Base-by-base conservation (phyloP, 2,113 vertebrate species). In the Drymodes brunneopygia region DNA sequence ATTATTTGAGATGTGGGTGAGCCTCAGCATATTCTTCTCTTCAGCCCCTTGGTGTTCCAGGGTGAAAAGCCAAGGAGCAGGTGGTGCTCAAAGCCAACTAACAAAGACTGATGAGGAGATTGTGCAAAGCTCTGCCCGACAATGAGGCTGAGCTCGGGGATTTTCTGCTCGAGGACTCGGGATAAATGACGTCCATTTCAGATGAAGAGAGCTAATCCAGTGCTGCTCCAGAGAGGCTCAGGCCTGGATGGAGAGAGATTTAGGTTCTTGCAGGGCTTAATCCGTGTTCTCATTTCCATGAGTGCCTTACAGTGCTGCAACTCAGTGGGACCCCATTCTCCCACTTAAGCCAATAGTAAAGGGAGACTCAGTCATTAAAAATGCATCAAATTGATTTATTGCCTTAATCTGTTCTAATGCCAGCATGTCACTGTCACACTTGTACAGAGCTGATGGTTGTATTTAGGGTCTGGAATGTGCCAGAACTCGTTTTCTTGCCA, bases 221-320 rank as follows among this genome's bases (percentile, higher is more conserved):
- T 72, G 81, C 40, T 95, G 88, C 80, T 96, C 71, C 10, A 3
- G 73, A 90, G 90, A 58, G 40, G 44, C 78, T 94, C 82, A 16
- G 0, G 85, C 35, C 56, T 90, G 73, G 44, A 56, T 87, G 94
- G 87, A 62, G 81, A 19, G 81, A 94, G 95, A 88, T 96, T 94
- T 92, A 57, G 69, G 56, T 91, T 84, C 91, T 96, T 90, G 70
- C 81, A 72, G 88, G 66, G 85, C 25, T 95, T 92, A 87, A 79
- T 91, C 57, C 84, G 91, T 91, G 70, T 84, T 87, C 93, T 92
- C 78, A 89, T 96, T 94, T 89, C 64, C 78, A 25, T 71, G 73
- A 88, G 73, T 48, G 24, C 77, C 70, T 86, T 56, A 38, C 33
- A 33, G 44, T 4, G 1, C 29, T 56, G n/a, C 50, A 57, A 51